These are phyloP conservation scores for Balaeniceps rex DNA, from an alignment of 2,113 vertebrate species.

Conservation along the genomic window DNA sequence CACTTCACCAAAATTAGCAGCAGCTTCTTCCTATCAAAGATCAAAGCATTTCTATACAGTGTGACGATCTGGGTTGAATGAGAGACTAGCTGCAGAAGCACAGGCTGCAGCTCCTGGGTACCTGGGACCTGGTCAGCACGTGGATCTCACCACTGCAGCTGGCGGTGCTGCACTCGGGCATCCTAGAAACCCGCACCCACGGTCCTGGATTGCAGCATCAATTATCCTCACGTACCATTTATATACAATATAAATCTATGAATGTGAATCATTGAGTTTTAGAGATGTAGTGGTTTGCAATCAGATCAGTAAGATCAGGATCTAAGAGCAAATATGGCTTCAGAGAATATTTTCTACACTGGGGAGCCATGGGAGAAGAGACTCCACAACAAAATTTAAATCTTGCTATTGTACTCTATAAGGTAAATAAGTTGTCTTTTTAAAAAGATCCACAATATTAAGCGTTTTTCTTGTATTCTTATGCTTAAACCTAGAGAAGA, in stretches of 20 bases:
- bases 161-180: accelerated
- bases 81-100: neutral
- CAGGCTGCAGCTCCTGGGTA: neutral
- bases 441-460: neutral
- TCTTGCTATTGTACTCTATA: neutral
- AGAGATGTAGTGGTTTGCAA: neutral
- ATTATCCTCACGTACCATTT: accelerated
- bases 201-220: accelerated
- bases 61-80: accelerated
- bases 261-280: neutral
- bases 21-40: neutral
- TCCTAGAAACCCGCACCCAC: neutral
- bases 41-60: neutral
- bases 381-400: neutral
- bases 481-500: neutral
- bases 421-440: too few relatives aligned
- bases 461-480: neutral
- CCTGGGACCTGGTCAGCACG: accelerated
- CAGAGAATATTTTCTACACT: neutral
- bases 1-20: neutral
- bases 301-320: neutral
- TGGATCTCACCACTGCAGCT: neutral
- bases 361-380: neutral
- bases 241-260: too few relatives aligned
- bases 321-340: neutral